Conservation (phyloP, 2,113 vertebrate genomes). For the cat (Felis catus) region F.catus_Fca126_mat1.0 CM031416.1:12309001-12309500, state of each 20-base stretch:
- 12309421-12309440: conserved; percentile 73
- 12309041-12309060: conserved; percentile 63
- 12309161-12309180: not conserved
- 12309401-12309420: conserved; percentile 79
- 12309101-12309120: not conserved
- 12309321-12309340: conserved; percentile 82
- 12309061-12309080: conserved; percentile 43
- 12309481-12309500: conserved; percentile 52
- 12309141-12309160: not conserved
- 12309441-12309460: conserved; percentile 76
- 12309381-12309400: conserved; percentile 81
- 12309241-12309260: conserved; percentile 65
- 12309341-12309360: conserved; percentile 84
- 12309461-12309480: conserved; percentile 70
- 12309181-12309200: conserved; percentile 18
- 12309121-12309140: not conserved
- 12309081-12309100: conserved; percentile 58
- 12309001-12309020: conserved; percentile 66
- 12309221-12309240: conserved; percentile 62
- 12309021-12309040: conserved; percentile 59
- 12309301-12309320: conserved; percentile 76
- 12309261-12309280: conserved; percentile 70
- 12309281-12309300: conserved; percentile 58
- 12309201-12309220: conserved; percentile 59
- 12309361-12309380: conserved; percentile 78